Percentiles rank a stretch among this genome's conserved stretches.
Evolutionary conservation across 2,113 vertebrate species (phyloP).

Genomic region (Amazona guildingii): DNA sequence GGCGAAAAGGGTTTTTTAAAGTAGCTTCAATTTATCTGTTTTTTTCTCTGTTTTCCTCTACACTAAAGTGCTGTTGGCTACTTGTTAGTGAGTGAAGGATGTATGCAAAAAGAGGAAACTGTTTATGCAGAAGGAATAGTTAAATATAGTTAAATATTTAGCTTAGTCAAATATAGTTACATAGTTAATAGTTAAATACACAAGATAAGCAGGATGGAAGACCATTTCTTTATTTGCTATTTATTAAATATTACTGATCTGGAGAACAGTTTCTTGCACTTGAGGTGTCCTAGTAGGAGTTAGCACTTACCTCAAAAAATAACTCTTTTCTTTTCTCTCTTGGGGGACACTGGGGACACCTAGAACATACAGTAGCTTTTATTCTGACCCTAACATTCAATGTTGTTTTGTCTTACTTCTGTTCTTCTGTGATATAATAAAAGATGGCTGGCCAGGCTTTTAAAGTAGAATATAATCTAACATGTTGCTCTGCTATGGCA

Average conservation of each 20-base stretch:
- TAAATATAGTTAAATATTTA: not conserved
- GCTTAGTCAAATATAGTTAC: not conserved
- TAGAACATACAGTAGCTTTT: not conserved
- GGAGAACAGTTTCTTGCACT: not conserved
- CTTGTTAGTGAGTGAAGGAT: not conserved
- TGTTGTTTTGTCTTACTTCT: not conserved
- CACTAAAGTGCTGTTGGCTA: not conserved
- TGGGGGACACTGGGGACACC: not conserved
- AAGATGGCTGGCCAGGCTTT: not conserved
- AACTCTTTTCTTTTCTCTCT: not conserved
- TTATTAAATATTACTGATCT: not conserved
- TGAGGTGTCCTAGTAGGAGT: not conserved
- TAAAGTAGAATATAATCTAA: not conserved
- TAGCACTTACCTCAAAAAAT: not conserved
- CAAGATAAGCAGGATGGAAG: not conserved
- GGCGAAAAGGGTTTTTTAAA: not conserved
- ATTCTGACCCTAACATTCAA: not conserved
- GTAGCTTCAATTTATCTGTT: not conserved
- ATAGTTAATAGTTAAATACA: not conserved
- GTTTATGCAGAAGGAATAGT: not conserved
- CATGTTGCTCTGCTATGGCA: not conserved
- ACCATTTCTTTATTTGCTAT: not conserved
- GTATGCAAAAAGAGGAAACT: not conserved
- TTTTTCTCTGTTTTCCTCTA: not conserved
- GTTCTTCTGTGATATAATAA: not conserved